Percentiles rank a stretch among this genome's conserved stretches.
phyloP scores from a whole-genome alignment of 2,797 vertebrate species.

The Labeo calbasu region DNA sequence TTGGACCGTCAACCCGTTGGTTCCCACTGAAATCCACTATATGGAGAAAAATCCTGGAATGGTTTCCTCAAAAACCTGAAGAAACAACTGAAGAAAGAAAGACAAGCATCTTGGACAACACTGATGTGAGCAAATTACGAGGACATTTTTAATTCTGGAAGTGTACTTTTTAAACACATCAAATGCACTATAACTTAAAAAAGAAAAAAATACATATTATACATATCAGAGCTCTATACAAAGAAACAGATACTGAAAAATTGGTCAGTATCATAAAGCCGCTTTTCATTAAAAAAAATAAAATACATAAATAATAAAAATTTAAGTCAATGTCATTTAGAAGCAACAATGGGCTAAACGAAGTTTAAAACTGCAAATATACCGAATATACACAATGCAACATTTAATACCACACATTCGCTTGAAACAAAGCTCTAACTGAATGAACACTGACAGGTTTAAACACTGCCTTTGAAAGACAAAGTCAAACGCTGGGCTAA shows the following conservation, averaged over 20 bases:
- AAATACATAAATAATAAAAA: too few species aligned
- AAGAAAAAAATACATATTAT: too few species aligned
- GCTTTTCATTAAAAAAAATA: not conserved
- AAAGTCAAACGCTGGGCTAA: slow-evolving; percentile 1
- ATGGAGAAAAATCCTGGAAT: too few species aligned
- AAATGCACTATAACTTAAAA: too few species aligned
- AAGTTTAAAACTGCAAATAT: not conserved
- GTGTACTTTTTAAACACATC: too few species aligned
- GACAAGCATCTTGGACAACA: too few species aligned
- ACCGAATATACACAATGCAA: not conserved
- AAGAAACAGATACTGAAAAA: not conserved
- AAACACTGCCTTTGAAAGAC: not conserved
- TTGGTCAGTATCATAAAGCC: not conserved
- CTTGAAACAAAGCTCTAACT: not conserved
- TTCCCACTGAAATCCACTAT: too few species aligned
- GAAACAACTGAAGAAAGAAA: too few species aligned
- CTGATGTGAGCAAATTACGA: too few species aligned
- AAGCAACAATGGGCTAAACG: not conserved
- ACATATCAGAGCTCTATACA: slow-evolving; percentile 4
- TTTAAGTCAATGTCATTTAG: not conserved
- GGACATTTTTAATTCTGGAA: too few species aligned
- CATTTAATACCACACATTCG: not conserved
- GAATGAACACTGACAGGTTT: not conserved
- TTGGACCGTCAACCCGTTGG: too few species aligned
- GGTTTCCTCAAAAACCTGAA: too few species aligned